These are phyloP conservation scores for Sphaeramia orbicularis DNA, from an alignment of 2,797 vertebrate species.

Conservation along the genomic window DNA sequence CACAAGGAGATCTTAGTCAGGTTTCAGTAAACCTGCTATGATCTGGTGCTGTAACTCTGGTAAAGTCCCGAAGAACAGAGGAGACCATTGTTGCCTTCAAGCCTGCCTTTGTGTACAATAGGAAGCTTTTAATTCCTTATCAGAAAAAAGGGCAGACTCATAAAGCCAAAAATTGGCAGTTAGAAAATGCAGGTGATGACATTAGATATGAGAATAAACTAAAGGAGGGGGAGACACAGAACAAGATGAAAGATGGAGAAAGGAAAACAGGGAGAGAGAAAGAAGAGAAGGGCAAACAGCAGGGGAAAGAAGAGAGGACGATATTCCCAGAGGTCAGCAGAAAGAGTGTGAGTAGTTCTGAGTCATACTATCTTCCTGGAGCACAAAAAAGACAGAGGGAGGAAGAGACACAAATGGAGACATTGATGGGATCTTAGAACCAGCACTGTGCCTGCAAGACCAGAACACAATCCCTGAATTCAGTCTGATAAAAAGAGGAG, in stretches of 20 bases:
- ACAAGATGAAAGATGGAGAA: constrained; percentile 16
- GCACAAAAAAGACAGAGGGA: constrained; percentile 31
- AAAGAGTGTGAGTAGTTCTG: constrained; percentile 63
- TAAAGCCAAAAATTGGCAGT: background rate
- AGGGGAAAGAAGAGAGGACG: constrained; percentile 19
- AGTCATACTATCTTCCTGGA: constrained; percentile 63
- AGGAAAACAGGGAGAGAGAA: constrained; percentile 4
- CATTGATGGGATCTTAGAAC: constrained; percentile 31
- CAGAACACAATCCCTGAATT: constrained; percentile 4
- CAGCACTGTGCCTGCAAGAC: background rate
- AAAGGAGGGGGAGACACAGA: background rate
- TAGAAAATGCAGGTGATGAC: constrained; percentile 37
- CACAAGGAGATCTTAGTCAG: constrained; percentile 9
- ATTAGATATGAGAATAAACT: constrained; percentile 7
- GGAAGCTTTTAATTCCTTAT: constrained; percentile 34
- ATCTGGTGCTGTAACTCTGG: constrained; percentile 23
- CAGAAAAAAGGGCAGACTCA: constrained; percentile 18
- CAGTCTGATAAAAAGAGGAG: constrained; percentile 4
- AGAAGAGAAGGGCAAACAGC: background rate
- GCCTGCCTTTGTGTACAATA: constrained; percentile 19
- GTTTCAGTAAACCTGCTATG: constrained; percentile 54
- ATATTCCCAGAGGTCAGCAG: constrained; percentile 64
- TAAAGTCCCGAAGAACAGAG: constrained; percentile 55
- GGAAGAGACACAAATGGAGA: constrained; percentile 35
- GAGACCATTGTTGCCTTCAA: constrained; percentile 60